Evolutionary conservation across 2,113 vertebrate species (phyloP), one percentile per base, ranked within the genome.

Genomic region (Pardalotus punctatus): DNA sequence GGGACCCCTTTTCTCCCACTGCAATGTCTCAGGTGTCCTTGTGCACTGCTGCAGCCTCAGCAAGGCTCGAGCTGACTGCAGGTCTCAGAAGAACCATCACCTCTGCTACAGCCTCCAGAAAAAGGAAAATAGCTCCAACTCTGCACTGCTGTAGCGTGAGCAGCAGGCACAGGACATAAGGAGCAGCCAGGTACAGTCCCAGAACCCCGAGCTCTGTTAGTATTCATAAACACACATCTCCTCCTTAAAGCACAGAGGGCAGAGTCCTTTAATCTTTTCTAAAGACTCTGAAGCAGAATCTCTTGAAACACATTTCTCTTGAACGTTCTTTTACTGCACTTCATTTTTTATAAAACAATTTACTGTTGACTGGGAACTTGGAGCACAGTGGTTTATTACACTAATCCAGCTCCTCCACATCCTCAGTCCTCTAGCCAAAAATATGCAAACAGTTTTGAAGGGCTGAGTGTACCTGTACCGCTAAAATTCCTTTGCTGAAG

Each of bases 341-440:
- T 64, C 43, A 40, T 67, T 80, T 84, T 88, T 86, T 66, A 66
- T 42, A 51, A 73, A 79, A 45, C 36, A 53, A 82, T n/a, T 87
- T 85, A 45, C 7, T 69, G 25, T 65, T 91, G 73, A 50, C 65
- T 82, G n/a, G 8, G 19, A 90, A 33, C 83, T 90, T 28, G 51
- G 43, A 93, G 61, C 36, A 54, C 18, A 14, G n/a, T 33, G 22
- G 56, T 88, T 94, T 89, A 83, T 87, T 87, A 29, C 16, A 1
- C 48, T 60, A 88, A 93, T 62, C 27, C 88, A 86, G 33, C 43
- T 81, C 40, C 56, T 94, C 83, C 65, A 72, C 69, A 70, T 35
- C 53, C 43, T 71, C 54, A 67, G 28, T 64, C 83, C 43, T 78
- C 47, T 25, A 80, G 51, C 65, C 87, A 88, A 89, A 90, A 57